A percentile compares a stretch with the other conserved stretches of the same genome.
Conservation (phyloP, 2,113 vertebrate genomes). For the Cavia aperea region DNA sequence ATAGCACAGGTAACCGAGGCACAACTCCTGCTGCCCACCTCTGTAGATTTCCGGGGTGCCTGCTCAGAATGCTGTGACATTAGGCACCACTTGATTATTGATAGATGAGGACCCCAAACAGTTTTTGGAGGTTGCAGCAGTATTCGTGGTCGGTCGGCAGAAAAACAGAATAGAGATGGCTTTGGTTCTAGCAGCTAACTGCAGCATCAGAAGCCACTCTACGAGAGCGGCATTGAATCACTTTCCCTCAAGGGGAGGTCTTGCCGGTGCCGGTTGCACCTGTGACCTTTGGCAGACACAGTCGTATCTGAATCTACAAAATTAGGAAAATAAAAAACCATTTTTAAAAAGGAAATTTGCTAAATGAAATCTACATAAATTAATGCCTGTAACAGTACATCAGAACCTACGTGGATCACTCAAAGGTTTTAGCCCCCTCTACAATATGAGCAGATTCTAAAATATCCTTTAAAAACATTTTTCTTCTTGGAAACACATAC, state of each 20-base stretch:
- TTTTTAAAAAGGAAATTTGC: conserved; percentile 27
- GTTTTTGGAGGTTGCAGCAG: background rate
- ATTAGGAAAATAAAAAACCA: conserved; percentile 34
- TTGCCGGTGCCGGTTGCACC: background rate
- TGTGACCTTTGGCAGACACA: conserved; percentile 53
- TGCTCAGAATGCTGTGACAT: background rate
- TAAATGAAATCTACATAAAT: conserved; percentile 38
- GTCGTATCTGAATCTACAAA: conserved; percentile 10
- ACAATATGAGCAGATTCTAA: background rate
- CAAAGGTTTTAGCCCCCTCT: background rate
- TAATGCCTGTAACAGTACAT: background rate
- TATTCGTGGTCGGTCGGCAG: background rate
- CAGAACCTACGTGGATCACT: background rate
- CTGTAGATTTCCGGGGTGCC: background rate
- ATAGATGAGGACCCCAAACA: background rate
- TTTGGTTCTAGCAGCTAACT: conserved; percentile 50
- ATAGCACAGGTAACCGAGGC: background rate
- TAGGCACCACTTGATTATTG: background rate
- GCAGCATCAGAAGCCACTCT: background rate
- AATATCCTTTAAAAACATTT: background rate
- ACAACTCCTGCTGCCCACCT: background rate
- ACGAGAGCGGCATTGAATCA: background rate
- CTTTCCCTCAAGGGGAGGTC: conserved; percentile 18
- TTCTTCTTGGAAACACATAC: background rate
- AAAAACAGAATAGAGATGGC: background rate